Evolutionary conservation across 2,113 vertebrate species (phyloP).

Genomic region (Laticauda colubrina): DNA sequence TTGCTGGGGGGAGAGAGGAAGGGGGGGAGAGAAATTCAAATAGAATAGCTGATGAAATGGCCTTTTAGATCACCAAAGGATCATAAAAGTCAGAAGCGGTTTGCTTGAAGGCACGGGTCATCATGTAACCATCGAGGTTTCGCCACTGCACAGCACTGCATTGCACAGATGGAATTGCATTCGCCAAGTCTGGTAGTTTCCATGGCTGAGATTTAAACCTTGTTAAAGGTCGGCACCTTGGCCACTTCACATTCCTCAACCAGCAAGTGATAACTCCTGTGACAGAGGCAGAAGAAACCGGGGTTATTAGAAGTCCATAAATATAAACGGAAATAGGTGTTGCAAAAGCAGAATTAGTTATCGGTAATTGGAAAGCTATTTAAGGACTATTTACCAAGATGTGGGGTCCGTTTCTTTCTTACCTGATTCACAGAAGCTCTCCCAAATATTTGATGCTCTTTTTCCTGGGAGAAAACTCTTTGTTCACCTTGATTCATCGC

Average conservation of each 20-base stretch:
- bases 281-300: slow-evolving; percentile 64
- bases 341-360: slow-evolving; percentile 51
- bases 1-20: background rate
- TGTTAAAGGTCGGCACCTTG: slow-evolving; percentile 72
- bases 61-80: slow-evolving; percentile 80
- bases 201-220: slow-evolving; percentile 76
- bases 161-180: slow-evolving; percentile 54
- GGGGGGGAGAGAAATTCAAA: slow-evolving; percentile 63
- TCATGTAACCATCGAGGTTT: slow-evolving; percentile 73
- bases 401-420: background rate
- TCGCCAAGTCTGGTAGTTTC: slow-evolving; percentile 74
- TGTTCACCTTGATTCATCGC: background rate
- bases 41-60: slow-evolving; percentile 78
- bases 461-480: background rate
- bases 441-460: background rate
- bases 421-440: no score
- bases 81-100: slow-evolving; percentile 79
- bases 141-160: slow-evolving; percentile 48
- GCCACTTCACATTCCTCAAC: slow-evolving; percentile 65
- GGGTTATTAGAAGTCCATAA: slow-evolving; percentile 70
- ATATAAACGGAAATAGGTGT: slow-evolving; percentile 48
- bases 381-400: slow-evolving; percentile 26
- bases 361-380: slow-evolving; percentile 45
- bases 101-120: slow-evolving; percentile 75
- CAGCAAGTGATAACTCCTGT: slow-evolving; percentile 60